Base-by-base conservation (phyloP, 2,113 vertebrate genomes). In the Salvelinus alpinus region DNA sequence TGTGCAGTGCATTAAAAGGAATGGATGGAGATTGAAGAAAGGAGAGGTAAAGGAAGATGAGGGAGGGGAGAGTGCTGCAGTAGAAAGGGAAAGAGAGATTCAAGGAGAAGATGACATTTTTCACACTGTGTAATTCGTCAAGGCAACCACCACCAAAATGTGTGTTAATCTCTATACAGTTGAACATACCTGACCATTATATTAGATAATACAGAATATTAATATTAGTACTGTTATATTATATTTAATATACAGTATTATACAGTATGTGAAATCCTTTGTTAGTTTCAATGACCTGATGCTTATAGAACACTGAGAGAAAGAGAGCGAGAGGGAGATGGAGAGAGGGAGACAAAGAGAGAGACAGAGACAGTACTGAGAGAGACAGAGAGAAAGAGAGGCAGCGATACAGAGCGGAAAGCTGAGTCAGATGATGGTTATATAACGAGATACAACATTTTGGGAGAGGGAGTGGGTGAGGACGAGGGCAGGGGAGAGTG, bases 341-440 rank as follows among this genome's bases (percentile, higher is more conserved):
- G 69, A 66, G 57, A 22, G 34, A 38, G 34, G 22, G 69, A 64
- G 60, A 75, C 62, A 70, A 1, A n/a, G 60, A 65, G 70, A 75
- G 60, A 65, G 70, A 75, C 48, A 65, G 70, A 48, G 69, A 78
- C 75, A 66, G 27, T 22, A n/a, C 18, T 62, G 77, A 65, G 80
- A 76, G 67, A 69, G 59, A 72, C 54, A 76, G 74, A 78, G 76
- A 69, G 25, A 72, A 27, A 72, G 13, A 69, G 44, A 44, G 29
- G 12, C 3, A 60, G n/a, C 5, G 51, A 13, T 20, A 4, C 51
- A 60, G 18, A 24, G 20, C 48, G 3, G 22, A 25, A 65, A 11
- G 5, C 25, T 27, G 24, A 27, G 64, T 27, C 22, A 65, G 64
- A 65, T 60, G 5, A n/a, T 20, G 59, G 59, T 60, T 20, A 60